Percentiles rank a stretch among this genome's conserved stretches.
Conservation (phyloP, 2,888 invertebrate genomes). For the Agrotis exclamationis region DNA sequence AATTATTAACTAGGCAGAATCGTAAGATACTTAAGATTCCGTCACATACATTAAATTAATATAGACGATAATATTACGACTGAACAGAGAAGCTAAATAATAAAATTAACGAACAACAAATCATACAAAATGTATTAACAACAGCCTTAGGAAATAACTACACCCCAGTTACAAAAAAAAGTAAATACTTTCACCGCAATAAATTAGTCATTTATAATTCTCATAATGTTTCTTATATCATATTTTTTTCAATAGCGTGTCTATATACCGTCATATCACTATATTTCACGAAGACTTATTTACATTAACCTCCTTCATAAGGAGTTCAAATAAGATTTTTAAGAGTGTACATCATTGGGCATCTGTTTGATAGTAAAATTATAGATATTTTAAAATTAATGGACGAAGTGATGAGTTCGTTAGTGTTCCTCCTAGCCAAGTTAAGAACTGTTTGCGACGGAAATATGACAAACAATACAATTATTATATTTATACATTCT, state of each 20-base stretch:
- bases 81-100: constrained; percentile 34
- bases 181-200: constrained; percentile 80
- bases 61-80: constrained; percentile 29
- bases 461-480: constrained; percentile 87
- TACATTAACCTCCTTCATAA: constrained; percentile 88
- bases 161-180: constrained; percentile 75
- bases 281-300: constrained; percentile 86
- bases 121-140: constrained; percentile 53
- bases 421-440: constrained; percentile 89
- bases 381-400: constrained; percentile 89
- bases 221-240: constrained; percentile 81
- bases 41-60: constrained; percentile 35
- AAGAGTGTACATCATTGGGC: constrained; percentile 85
- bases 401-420: constrained; percentile 91
- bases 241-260: constrained; percentile 80
- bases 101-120: constrained; percentile 55
- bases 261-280: constrained; percentile 77
- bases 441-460: constrained; percentile 90
- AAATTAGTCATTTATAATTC: constrained; percentile 85
- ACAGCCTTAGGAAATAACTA: constrained; percentile 76
- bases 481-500: constrained; percentile 81
- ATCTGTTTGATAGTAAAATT: constrained; percentile 88
- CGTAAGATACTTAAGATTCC: constrained; percentile 13
- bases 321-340: constrained; percentile 82
- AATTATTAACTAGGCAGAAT: constrained; percentile 68